Percentiles rank a stretch among this genome's conserved stretches.
phyloP scores from a whole-genome alignment of 1,140 invertebrate species.

The Mamestra configurata region DNA sequence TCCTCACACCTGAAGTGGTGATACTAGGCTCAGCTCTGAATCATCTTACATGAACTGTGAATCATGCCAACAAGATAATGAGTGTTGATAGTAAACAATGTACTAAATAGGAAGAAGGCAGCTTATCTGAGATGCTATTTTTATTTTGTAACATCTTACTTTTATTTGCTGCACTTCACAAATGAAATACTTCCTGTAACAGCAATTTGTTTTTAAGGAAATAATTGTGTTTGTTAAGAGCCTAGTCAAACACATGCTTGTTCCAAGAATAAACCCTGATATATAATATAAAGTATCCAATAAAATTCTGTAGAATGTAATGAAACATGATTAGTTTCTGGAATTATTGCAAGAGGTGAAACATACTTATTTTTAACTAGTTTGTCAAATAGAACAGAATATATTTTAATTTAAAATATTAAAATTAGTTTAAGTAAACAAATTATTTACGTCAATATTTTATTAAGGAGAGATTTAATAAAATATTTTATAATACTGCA shows the following conservation, averaged over 20 bases:
- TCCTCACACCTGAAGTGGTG: neutral
- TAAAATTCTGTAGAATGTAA: neutral
- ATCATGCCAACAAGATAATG: constrained; percentile 15
- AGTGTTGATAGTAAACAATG: constrained; percentile 27
- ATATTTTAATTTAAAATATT: no score
- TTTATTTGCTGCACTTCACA: neutral
- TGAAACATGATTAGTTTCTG: neutral
- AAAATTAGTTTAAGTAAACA: no score
- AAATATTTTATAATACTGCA: no score
- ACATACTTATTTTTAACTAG: no score
- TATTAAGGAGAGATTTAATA: no score
- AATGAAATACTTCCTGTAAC: neutral
- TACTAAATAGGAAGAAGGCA: constrained; percentile 1
- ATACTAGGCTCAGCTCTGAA: neutral
- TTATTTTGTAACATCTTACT: neutral
- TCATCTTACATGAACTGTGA: neutral
- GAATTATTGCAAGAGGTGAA: neutral
- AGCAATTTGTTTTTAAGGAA: neutral
- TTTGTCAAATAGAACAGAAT: no score
- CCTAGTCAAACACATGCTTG: neutral
- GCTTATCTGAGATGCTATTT: neutral
- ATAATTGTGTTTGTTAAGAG: neutral
- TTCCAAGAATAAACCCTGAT: neutral
- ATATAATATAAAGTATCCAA: neutral
- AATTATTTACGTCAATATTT: no score